phyloP scores from a whole-genome alignment of 2,888 invertebrate species.

The Apamea anceps region DNA sequence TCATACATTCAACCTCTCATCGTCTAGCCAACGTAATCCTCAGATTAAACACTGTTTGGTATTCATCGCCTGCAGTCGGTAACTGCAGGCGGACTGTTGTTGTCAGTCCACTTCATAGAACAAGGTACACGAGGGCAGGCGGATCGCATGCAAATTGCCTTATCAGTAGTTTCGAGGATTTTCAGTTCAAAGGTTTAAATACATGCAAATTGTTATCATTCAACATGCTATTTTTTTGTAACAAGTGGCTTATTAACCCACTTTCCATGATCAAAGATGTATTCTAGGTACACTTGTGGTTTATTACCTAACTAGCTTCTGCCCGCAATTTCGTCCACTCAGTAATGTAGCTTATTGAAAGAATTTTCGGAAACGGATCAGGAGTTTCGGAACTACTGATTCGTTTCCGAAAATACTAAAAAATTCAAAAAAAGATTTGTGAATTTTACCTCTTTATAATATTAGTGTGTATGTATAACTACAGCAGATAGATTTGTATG shows the following conservation, averaged over 20 bases:
- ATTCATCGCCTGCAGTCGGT: conserved; percentile 46
- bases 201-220: conserved; percentile 15
- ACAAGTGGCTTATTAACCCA: neutral
- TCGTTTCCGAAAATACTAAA: no score
- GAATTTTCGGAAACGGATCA: no score
- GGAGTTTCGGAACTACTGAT: no score
- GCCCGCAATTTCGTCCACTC: no score
- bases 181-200: conserved; percentile 38
- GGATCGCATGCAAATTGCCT: conserved; percentile 59
- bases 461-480: no score
- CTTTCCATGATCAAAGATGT: neutral
- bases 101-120: conserved; percentile 30
- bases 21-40: neutral
- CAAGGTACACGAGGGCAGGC: conserved; percentile 13
- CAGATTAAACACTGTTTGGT: conserved; percentile 41
- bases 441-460: no score
- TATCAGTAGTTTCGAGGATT: conserved; percentile 28
- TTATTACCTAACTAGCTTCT: no score
- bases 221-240: neutral
- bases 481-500: neutral
- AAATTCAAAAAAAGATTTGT: no score
- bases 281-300: neutral
- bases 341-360: no score
- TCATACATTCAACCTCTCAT: neutral
- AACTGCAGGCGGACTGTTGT: conserved; percentile 33